Evolutionary conservation across 2,113 vertebrate genomes (phyloP).

Genomic region (Antennarius striatus): DNA sequence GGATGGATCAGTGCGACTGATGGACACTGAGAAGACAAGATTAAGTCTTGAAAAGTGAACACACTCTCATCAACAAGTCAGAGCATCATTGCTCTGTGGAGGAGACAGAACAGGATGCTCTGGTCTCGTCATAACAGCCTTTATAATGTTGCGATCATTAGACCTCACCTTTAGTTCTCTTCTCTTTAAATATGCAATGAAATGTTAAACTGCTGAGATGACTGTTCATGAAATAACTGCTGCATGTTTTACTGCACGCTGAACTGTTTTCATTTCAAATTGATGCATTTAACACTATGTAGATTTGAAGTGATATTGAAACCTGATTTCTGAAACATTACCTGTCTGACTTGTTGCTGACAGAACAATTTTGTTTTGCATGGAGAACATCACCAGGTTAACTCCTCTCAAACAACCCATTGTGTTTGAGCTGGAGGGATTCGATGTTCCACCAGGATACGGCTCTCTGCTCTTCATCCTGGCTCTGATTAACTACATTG

Average conservation of each 20-base stretch:
- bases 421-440: conserved; percentile 64
- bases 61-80: neutral
- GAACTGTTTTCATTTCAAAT: neutral
- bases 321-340: no score
- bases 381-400: conserved; percentile 48
- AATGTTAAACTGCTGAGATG: neutral
- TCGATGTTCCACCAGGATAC: conserved; percentile 41
- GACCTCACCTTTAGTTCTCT: neutral
- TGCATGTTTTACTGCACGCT: neutral
- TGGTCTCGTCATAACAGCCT: neutral
- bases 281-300: neutral
- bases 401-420: conserved; percentile 55
- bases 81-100: neutral
- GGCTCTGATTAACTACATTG: conserved; percentile 41
- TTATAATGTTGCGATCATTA: neutral
- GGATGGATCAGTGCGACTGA: no score
- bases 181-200: neutral
- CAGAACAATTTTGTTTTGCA: conserved; percentile 12
- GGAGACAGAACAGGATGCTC: neutral
- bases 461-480: conserved; percentile 50
- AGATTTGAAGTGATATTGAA: no score
- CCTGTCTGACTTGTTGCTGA: neutral
- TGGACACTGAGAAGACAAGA: no score
- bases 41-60: neutral
- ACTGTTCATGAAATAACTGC: neutral